Evolutionary conservation across 2,797 vertebrate genomes (phyloP), one percentile per base, ranked within the genome.

Genomic region (Myripristis murdjan): DNA sequence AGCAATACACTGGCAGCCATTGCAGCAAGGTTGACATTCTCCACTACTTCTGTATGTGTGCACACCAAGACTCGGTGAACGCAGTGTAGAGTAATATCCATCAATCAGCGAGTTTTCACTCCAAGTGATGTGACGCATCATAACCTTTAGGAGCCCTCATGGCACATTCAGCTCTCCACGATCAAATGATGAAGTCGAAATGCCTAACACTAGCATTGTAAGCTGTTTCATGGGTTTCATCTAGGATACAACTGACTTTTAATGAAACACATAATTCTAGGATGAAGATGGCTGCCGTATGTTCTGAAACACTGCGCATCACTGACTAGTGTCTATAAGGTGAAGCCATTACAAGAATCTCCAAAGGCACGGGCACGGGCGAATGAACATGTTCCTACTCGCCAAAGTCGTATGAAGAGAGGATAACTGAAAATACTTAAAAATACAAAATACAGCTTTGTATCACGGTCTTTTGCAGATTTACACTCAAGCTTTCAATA

Each of bases 291-390:
- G 75, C 73, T 79, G 86, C 77, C 67, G 70, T 67, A 65, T 82
- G 82, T 80, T 80, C 64, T 49, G 59, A 75, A 70, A 79, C 73
- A 77, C 49, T 64, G 57, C 68, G 60, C 33, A 72, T 71, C 81
- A 69, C 64, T 59, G 70, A 74, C 76, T 64, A 65, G 73, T 71
- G 75, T 83, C 75, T 70, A 60, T n/a, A 56, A 70, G 75, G 71
- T 68, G 75, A 88, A 10, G 58, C 73, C 52, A n/a, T 83, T 76
- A 82, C 57, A 64, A 75, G 69, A 79, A 81, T 83, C 84, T 91
- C 83, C 90, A 89, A 92, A 94, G 91, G 92, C 89, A 91, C 88
- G 65, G 85, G 71, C 79, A 78, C 69, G 51, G 86, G 86, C 84
- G 84, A 90, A 87, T 77, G 75, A 84, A 71, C 65, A 72, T 72